phyloP scores from a whole-genome alignment of 2,797 vertebrate genomes.

The Periophthalmus magnuspinnatus region DNA sequence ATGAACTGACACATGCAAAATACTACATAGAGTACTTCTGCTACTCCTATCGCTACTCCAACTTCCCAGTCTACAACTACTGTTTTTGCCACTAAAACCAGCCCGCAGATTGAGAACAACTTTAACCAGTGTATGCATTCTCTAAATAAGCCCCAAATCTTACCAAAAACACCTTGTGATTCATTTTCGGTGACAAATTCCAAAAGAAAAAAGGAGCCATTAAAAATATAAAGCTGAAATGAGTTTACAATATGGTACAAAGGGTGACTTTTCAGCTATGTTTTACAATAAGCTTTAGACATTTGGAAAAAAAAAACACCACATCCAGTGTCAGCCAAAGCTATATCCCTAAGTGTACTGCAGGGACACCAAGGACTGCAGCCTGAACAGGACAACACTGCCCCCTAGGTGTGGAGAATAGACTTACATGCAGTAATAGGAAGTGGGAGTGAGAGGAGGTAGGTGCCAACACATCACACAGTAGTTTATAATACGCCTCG shows the following conservation, averaged over 20 bases:
- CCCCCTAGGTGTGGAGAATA: constrained; percentile 66
- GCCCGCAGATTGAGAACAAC: too few relatives aligned
- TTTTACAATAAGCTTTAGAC: constrained; percentile 8
- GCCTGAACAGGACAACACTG: constrained; percentile 75
- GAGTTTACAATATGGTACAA: neutral
- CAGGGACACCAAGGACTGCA: constrained; percentile 25
- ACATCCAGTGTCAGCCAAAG: constrained; percentile 28
- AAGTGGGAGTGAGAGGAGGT: constrained; percentile 2
- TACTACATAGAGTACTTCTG: too few relatives aligned
- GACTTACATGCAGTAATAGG: constrained; percentile 19
- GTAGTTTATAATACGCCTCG: constrained; percentile 18
- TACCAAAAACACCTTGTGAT: neutral
- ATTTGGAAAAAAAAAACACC: constrained; percentile 14
- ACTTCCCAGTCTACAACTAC: too few relatives aligned
- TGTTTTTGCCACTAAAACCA: too few relatives aligned
- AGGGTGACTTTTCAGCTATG: neutral
- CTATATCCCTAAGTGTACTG: constrained; percentile 41
- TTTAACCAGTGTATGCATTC: too few relatives aligned
- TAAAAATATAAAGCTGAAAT: neutral
- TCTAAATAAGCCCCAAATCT: neutral
- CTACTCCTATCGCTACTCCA: too few relatives aligned
- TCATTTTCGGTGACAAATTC: neutral
- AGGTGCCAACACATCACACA: constrained; percentile 23
- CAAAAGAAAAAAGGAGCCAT: neutral
- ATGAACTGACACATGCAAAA: too few relatives aligned